These are phyloP conservation scores for Reinhardtius hippoglossoides DNA, from an alignment of 2,113 vertebrate genomes.

Conservation along the genomic window DNA sequence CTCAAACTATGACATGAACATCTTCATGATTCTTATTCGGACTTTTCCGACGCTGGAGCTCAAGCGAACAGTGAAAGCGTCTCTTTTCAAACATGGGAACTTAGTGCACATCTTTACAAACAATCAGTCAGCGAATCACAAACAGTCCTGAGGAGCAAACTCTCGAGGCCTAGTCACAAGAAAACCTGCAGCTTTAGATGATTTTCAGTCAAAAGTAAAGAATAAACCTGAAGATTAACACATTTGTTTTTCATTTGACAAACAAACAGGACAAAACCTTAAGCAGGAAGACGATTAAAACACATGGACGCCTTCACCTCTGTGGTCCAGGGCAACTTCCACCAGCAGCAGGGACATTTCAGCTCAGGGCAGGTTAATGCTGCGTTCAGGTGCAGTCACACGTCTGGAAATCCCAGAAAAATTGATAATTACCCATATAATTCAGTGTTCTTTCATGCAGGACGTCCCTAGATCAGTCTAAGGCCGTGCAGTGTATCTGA, in stretches of 20 bases:
- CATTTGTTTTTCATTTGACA: neutral
- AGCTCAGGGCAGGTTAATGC: neutral
- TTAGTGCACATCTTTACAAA: conserved; percentile 3
- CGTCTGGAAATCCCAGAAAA: neutral
- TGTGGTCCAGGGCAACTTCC: neutral
- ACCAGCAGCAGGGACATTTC: neutral
- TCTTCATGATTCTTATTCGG: neutral
- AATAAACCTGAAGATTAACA: neutral
- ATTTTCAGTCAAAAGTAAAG: neutral
- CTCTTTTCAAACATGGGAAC: neutral
- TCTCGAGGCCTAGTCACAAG: neutral
- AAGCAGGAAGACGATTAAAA: conserved; percentile 39
- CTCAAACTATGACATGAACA: too few relatives aligned
- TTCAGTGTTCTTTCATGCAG: neutral
- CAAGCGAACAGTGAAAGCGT: neutral
- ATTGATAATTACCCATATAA: neutral
- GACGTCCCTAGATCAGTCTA: too few relatives aligned
- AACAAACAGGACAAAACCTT: conserved; percentile 9
- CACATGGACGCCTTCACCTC: neutral
- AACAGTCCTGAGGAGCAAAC: conserved; percentile 39
- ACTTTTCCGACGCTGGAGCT: neutral
- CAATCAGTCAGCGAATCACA: neutral
- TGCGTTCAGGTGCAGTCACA: conserved; percentile 32
- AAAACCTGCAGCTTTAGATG: neutral
- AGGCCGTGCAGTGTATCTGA: too few relatives aligned